Conservation (phyloP, 2,113 vertebrate genomes). For the Chelonoidis abingdonii region DNA sequence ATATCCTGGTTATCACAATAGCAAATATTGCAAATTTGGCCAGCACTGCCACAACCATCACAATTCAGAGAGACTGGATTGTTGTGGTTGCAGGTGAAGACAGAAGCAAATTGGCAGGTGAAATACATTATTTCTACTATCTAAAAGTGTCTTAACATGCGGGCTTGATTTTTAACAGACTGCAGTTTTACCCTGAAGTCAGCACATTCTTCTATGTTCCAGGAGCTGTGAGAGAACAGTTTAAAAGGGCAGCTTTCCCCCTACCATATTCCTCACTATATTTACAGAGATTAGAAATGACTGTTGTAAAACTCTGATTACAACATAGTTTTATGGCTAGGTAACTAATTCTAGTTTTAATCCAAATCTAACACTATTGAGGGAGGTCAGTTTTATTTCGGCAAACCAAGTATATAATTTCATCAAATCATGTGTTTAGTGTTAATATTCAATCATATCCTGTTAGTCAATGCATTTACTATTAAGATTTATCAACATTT, state of each 20-base stretch:
- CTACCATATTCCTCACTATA: neutral
- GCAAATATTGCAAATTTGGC: constrained; percentile 97
- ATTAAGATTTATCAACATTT: neutral
- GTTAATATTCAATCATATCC: neutral
- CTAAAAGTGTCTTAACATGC: constrained; percentile 20
- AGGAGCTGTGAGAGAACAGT: neutral
- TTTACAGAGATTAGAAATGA: neutral
- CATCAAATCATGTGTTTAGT: constrained; percentile 17
- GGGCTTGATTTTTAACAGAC: neutral
- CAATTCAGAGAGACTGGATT: constrained; percentile 98
- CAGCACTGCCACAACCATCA: constrained; percentile 95
- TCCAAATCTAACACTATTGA: neutral
- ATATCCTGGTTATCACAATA: constrained; percentile 95
- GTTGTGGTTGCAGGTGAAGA: constrained; percentile 97
- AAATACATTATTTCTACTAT: constrained; percentile 54
- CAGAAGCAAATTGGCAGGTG: constrained; percentile 95
- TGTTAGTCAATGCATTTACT: neutral
- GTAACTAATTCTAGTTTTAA: neutral
- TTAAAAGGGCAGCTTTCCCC: neutral
- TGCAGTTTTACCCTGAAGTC: neutral
- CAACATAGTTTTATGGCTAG: neutral
- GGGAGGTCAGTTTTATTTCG: neutral
- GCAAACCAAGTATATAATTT: constrained; percentile 7
- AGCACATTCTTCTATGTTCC: neutral
- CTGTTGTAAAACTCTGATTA: neutral